These are phyloP conservation scores for Novumbra hubbsi DNA, from an alignment of 2,797 vertebrate genomes.

Conservation along the genomic window DNA sequence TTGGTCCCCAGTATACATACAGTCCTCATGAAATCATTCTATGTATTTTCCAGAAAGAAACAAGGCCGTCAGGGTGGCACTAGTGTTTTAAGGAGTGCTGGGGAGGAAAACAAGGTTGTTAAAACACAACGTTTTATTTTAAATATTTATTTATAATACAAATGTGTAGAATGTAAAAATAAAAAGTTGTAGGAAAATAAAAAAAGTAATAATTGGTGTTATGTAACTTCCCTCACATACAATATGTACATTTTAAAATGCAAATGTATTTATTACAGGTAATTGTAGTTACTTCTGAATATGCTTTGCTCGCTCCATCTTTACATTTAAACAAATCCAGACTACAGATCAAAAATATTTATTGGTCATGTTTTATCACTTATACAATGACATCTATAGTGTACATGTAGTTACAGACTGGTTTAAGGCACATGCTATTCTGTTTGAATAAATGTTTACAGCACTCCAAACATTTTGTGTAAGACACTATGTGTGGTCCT, in stretches of 20 bases:
- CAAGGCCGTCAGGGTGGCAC: too few species aligned
- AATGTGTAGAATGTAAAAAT: too few species aligned
- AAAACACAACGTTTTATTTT: too few species aligned
- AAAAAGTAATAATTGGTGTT: too few species aligned
- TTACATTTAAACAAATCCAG: constrained; percentile 24
- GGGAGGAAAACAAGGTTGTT: too few species aligned
- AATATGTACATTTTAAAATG: not conserved
- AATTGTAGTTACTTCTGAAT: constrained; percentile 36
- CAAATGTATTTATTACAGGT: not conserved
- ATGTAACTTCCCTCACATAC: not conserved
- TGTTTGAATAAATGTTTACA: constrained; percentile 78
- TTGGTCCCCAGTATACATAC: too few species aligned
- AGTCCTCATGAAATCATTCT: too few species aligned
- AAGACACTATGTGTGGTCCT: constrained; percentile 79
- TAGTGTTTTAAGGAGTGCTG: too few species aligned
- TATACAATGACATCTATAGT: constrained; percentile 48
- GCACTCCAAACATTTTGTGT: constrained; percentile 77
- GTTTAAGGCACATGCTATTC: constrained; percentile 56
- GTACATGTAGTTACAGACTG: constrained; percentile 55
- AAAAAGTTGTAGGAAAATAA: too few species aligned
- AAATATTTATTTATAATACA: too few species aligned
- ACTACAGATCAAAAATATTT: constrained; percentile 60
- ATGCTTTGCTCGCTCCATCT: constrained; percentile 26
- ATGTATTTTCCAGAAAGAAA: too few species aligned
- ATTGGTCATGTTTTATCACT: constrained; percentile 55